These are phyloP conservation scores for Diachasma alloeum DNA, from an alignment of 1,140 invertebrate genomes.

Conservation along the genomic window DNA sequence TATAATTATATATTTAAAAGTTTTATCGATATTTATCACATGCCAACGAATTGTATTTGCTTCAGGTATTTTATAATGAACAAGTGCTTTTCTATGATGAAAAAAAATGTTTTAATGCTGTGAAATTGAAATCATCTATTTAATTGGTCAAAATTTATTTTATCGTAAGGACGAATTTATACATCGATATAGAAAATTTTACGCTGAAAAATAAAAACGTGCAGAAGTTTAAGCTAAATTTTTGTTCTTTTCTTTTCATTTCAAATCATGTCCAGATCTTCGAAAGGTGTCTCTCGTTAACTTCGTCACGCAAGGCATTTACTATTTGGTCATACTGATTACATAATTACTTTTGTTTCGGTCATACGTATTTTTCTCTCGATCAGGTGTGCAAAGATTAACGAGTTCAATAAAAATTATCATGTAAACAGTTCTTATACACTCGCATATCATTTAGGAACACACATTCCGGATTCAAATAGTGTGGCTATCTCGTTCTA, in stretches of 20 bases:
- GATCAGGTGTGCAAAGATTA: neutral
- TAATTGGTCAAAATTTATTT: conserved; percentile 12
- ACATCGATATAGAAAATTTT: conserved; percentile 3
- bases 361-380: neutral
- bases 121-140: neutral
- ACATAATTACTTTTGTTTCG: neutral
- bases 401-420: neutral
- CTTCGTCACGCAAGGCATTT: neutral
- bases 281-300: neutral
- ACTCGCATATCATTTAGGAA: neutral
- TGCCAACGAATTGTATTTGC: conserved; percentile 2
- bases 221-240: neutral
- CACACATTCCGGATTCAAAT: neutral
- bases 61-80: neutral
- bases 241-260: neutral
- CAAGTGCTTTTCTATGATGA: neutral
- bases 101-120: neutral
- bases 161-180: conserved; percentile 7
- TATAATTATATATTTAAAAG: neutral
- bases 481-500: neutral
- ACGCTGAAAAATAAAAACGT: conserved; percentile 1
- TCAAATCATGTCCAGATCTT: neutral
- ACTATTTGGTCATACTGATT: neutral
- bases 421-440: neutral
- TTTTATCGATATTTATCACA: neutral